Evolutionary conservation across 1,140 invertebrate genomes (phyloP).

Genomic region (Hycleus phaleratus): DNA sequence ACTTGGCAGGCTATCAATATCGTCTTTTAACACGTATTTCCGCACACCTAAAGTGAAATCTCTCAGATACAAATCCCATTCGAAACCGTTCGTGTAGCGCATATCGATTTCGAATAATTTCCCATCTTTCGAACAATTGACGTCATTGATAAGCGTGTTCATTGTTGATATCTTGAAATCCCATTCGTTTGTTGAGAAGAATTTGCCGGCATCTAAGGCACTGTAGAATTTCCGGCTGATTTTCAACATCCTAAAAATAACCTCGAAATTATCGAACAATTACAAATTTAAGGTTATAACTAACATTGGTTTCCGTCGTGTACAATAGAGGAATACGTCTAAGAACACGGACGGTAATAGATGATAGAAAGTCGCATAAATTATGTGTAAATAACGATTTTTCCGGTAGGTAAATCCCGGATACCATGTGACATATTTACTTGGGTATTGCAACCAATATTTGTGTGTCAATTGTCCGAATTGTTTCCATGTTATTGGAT

Average conservation of each 20-base stretch:
- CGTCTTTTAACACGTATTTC: constrained; percentile 71
- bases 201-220: constrained; percentile 53
- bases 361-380: constrained; percentile 65
- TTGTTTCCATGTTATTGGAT: constrained; percentile 78
- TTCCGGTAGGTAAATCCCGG: constrained; percentile 73
- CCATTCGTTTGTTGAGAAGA: constrained; percentile 85
- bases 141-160: constrained; percentile 52
- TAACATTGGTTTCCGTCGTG: constrained; percentile 73
- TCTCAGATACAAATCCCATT: constrained; percentile 63
- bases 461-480: constrained; percentile 60
- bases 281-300: constrained; percentile 30
- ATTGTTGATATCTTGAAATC: constrained; percentile 72
- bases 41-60: constrained; percentile 72
- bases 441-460: constrained; percentile 64
- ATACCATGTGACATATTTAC: constrained; percentile 80
- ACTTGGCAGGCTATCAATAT: constrained; percentile 18
- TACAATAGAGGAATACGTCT: constrained; percentile 60
- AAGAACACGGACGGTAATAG: constrained; percentile 71
- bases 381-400: constrained; percentile 59
- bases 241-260: constrained; percentile 67
- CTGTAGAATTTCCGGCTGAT: constrained; percentile 71
- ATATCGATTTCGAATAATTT: constrained; percentile 55
- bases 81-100: constrained; percentile 39
- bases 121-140: constrained; percentile 52
- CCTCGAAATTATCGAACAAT: background rate